These are phyloP conservation scores for Tinea trinotella DNA, from an alignment of 2,888 invertebrate genomes.

Conservation along the genomic window DNA sequence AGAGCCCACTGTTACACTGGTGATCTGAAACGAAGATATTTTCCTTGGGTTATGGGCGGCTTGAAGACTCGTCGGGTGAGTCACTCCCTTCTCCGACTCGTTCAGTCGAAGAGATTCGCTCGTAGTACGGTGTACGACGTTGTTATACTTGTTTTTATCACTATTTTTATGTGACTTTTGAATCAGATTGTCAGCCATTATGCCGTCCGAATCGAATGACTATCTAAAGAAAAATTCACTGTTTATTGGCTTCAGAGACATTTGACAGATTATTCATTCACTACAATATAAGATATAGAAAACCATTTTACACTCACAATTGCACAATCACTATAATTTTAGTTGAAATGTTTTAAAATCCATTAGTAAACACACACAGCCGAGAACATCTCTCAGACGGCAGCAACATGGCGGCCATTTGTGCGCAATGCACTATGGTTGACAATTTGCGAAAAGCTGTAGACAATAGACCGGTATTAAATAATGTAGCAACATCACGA, in stretches of 20 bases:
- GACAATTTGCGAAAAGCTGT: conserved; percentile 68
- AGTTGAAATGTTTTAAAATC: conserved; percentile 63
- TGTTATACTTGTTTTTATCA: conserved; percentile 75
- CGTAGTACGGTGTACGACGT: conserved; percentile 78
- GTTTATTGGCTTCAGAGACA: conserved; percentile 71
- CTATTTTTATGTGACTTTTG: conserved; percentile 75
- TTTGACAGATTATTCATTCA: conserved; percentile 66
- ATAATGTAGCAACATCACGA: conserved; percentile 22
- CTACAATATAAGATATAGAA: conserved; percentile 61
- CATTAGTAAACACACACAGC: conserved; percentile 73
- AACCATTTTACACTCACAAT: conserved; percentile 71
- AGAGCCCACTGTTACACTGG: conserved; percentile 83
- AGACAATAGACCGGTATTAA: conserved; percentile 46
- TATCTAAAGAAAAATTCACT: conserved; percentile 73
- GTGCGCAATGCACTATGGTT: conserved; percentile 74
- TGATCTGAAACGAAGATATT: conserved; percentile 95
- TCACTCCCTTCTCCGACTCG: conserved; percentile 72
- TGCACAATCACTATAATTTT: conserved; percentile 69
- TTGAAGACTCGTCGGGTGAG: conserved; percentile 69
- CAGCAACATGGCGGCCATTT: conserved; percentile 74
- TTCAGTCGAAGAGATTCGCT: conserved; percentile 80
- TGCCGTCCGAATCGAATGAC: conserved; percentile 74
- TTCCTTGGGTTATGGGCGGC: conserved; percentile 77
- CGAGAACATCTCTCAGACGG: conserved; percentile 73
- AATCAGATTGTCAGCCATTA: conserved; percentile 77